Evolutionary conservation across 92 coral and sea anemone genomes (phyloP), one percentile per base, ranked within the genome.

Genomic region (Micromussa lordhowensis): DNA sequence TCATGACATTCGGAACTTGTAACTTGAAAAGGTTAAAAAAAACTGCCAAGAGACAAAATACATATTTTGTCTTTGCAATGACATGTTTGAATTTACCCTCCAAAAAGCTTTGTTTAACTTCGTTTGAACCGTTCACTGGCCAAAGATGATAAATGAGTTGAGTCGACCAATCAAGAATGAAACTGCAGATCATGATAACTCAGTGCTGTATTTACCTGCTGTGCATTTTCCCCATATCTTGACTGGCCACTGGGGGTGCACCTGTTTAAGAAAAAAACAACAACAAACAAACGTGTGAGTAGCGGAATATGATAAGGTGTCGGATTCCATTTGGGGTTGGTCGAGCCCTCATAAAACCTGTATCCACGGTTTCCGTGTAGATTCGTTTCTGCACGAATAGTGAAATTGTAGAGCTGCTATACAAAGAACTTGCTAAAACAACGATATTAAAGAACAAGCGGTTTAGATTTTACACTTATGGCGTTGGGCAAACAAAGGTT

Each of bases 201-300:
- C n/a, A n/a, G n/a, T 75, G 48, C 4, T 22, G 12, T 36, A 59
- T 59, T 24, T 53, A 96, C 99, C 99, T 97, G 85, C 96, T 92
- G 55, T 93, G 91, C 69, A 97, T 91, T 85, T 93, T 95, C 49
- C 97, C 91, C 84, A 92, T 86, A 75, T 93, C 95, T 49, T 97
- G 98, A 68, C 91, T 89, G 32, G 94, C 90, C 11, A 97, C 97
- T 15, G 99, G 99, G 2, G 99, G 99, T 17, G 99, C 95, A 22
- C 99, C 99, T 96, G 74, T 10, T 31, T 30, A 51, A 1, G 44
- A n/a, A 59, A 64, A n/a, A n/a, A n/a, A n/a, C n/a, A n/a, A n/a
- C n/a, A n/a, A n/a, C n/a, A n/a, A n/a, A 77, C 26, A 55, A 49
- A 34, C 57, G 0, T 7, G 51, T 1, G 6, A 5, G 31, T 28